Conservation (phyloP, 1,140 invertebrate species). For the Drosophila oshimai region DNA sequence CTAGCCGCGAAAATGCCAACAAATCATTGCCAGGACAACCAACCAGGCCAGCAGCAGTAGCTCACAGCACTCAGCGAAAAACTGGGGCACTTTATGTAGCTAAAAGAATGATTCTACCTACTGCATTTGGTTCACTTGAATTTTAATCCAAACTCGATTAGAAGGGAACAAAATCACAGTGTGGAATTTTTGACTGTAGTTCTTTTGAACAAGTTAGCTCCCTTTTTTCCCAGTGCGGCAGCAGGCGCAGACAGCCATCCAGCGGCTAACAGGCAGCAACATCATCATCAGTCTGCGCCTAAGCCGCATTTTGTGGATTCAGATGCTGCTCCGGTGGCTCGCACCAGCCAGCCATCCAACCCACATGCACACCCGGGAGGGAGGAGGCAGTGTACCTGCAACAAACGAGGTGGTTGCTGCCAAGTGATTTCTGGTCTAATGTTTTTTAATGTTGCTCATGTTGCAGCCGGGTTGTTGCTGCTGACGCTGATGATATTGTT, state of each 20-base stretch:
- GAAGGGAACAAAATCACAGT: no score
- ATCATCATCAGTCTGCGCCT: conserved; percentile 72
- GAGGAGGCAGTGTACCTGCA: conserved; percentile 21
- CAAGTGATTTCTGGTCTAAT: conserved; percentile 80
- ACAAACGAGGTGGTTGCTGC: conserved; percentile 75
- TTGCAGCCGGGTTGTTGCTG: conserved; percentile 50
- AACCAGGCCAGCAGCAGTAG: conserved; percentile 4
- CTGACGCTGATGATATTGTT: conserved; percentile 76
- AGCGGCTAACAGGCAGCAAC: conserved; percentile 32
- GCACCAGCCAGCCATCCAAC: background rate
- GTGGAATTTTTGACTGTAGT: no score
- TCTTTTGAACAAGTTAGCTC: background rate
- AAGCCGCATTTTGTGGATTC: conserved; percentile 80
- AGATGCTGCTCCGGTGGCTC: conserved; percentile 42
- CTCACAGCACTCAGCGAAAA: background rate
- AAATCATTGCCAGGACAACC: conserved; percentile 74
- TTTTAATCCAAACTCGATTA: no score
- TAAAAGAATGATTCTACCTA: no score
- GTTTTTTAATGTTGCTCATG: conserved; percentile 79
- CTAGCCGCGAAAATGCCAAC: conserved; percentile 68
- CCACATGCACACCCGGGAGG: background rate
- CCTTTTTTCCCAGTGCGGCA: background rate
- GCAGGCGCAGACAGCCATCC: conserved; percentile 15
- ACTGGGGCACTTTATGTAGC: background rate
- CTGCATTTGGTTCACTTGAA: background rate